A percentile compares a stretch with the other conserved stretches of the same genome.
phyloP scores from a whole-genome alignment of 2,113 vertebrate genomes.

The Carlito syrichta region DNA sequence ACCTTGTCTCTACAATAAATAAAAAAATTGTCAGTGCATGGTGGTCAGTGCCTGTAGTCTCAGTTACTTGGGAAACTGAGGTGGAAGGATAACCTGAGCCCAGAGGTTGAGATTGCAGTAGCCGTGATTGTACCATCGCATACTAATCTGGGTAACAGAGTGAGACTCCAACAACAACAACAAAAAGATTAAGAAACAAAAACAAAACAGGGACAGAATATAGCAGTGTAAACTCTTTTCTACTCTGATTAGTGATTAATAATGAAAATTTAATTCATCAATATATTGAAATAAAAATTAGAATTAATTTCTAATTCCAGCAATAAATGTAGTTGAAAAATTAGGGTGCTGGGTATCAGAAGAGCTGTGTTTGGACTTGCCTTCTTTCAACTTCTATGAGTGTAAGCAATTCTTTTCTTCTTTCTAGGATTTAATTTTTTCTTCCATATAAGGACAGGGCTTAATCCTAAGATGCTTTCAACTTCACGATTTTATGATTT shows the following conservation, averaged over 20 bases:
- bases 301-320: neutral
- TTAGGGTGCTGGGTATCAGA: neutral
- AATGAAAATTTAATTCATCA: neutral
- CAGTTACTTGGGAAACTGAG: no score
- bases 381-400: neutral
- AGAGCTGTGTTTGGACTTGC: neutral
- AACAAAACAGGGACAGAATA: neutral
- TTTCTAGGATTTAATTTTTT: neutral
- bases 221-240: neutral
- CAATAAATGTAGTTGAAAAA: neutral
- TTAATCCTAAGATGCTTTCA: constrained; percentile 28
- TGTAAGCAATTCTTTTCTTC: neutral
- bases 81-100: no score
- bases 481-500: constrained; percentile 58
- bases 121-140: no score
- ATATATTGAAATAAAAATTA: neutral
- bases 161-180: no score
- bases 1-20: no score
- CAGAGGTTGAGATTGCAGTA: no score
- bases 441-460: neutral
- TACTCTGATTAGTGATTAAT: neutral
- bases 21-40: no score
- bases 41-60: no score
- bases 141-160: no score
- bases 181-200: no score